Conservation (phyloP, 2,113 vertebrate genomes). For the Cepphus grylle region DNA sequence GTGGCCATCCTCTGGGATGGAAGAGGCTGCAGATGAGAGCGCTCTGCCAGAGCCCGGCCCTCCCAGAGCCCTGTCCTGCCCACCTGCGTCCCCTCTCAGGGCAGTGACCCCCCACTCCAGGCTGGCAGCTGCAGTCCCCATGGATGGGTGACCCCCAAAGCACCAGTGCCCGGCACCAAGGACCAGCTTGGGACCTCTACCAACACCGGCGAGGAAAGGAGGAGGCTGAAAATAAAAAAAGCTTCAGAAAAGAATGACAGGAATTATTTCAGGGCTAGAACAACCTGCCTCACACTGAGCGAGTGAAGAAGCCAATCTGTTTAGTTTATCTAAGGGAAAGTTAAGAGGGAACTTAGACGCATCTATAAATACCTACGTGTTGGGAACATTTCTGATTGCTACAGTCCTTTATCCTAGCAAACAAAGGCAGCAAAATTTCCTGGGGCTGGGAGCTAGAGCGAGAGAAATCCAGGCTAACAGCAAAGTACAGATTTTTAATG, state of each 20-base stretch:
- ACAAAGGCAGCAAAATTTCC: constrained; percentile 42
- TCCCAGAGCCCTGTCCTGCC: not conserved
- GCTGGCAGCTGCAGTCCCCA: not conserved
- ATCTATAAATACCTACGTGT: constrained; percentile 58
- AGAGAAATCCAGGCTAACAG: constrained; percentile 7
- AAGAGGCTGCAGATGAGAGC: not conserved
- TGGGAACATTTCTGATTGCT: constrained; percentile 48
- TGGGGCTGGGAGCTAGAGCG: not conserved
- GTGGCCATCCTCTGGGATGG: not conserved
- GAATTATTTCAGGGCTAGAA: constrained; percentile 47
- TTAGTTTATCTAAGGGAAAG: constrained; percentile 53
- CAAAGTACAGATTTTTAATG: not conserved
- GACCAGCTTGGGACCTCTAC: not conserved
- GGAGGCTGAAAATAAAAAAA: not conserved
- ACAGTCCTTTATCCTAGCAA: constrained; percentile 30
- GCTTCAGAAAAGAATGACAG: constrained; percentile 8
- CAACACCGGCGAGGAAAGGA: not conserved
- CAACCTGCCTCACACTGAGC: constrained; percentile 30
- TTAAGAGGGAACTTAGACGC: constrained; percentile 24
- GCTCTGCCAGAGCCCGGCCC: not conserved
- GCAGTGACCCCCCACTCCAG: not conserved
- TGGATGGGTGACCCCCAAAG: not conserved
- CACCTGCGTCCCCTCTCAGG: not conserved
- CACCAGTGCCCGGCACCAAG: accelerated
- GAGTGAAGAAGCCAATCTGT: constrained; percentile 49